phyloP scores from a whole-genome alignment of 2,113 vertebrate genomes.

The Phalacrocorax pelagicus region DNA sequence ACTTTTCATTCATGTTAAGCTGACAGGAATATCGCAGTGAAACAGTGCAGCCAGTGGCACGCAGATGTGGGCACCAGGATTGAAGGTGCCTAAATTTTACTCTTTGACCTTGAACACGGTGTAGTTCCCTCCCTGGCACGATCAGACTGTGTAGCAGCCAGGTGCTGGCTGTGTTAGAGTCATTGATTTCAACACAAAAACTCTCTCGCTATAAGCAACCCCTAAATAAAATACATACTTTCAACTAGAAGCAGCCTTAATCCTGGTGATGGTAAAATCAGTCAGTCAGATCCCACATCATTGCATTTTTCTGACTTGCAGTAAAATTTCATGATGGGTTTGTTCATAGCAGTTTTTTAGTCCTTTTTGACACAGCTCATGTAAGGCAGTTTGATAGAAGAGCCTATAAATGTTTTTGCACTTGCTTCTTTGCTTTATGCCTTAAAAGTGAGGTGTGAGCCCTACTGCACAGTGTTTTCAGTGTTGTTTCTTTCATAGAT shows the following conservation, averaged over 20 bases:
- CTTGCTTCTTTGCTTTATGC: background rate
- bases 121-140: background rate
- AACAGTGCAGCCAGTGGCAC: background rate
- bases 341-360: background rate
- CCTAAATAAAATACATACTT: background rate
- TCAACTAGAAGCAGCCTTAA: background rate
- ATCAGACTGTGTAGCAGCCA: background rate
- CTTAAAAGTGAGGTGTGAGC: background rate
- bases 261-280: background rate
- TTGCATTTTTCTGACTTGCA: background rate
- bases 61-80: accelerated
- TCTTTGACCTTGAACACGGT: background rate
- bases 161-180: background rate
- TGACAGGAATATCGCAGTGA: background rate
- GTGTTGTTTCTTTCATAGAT: background rate
- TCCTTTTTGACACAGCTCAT: background rate
- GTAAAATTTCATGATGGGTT: background rate
- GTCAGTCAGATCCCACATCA: background rate
- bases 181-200: background rate
- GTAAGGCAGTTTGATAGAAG: background rate
- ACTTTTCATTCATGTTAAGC: background rate
- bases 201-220: accelerated
- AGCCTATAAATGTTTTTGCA: background rate
- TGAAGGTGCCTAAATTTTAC: background rate
- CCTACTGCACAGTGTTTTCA: background rate